Conservation (phyloP, 1,140 invertebrate genomes). For the Venustaconcha ellipsiformis region DNA sequence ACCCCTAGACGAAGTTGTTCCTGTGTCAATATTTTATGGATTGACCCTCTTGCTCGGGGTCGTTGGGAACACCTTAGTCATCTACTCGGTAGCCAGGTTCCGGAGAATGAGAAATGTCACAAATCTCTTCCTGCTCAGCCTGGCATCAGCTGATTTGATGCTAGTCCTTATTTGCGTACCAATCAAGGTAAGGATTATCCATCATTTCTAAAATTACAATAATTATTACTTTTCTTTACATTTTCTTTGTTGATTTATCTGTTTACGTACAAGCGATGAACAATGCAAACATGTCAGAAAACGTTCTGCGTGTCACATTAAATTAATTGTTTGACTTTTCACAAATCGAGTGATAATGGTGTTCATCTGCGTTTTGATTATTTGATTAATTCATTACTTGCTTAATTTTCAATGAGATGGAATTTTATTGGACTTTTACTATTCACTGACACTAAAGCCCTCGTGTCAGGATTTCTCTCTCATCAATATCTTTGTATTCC, state of each 20-base stretch:
- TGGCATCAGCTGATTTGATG: conserved; percentile 80
- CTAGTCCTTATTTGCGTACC: conserved; percentile 81
- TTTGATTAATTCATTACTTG: too few species aligned
- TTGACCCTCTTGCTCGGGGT: conserved; percentile 76
- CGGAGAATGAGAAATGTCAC: conserved; percentile 74
- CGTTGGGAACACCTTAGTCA: conserved; percentile 74
- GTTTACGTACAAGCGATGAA: neutral
- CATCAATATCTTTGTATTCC: too few species aligned
- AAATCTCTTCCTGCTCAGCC: conserved; percentile 77
- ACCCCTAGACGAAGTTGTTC: conserved; percentile 74
- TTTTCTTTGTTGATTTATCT: neutral
- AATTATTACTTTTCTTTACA: too few species aligned
- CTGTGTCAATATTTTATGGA: conserved; percentile 75
- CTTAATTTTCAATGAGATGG: too few species aligned
- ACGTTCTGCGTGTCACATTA: too few species aligned
- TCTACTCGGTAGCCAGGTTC: conserved; percentile 72
- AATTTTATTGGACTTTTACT: too few species aligned
- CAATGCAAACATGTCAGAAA: too few species aligned
- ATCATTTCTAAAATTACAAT: neutral
- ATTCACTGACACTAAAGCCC: too few species aligned
- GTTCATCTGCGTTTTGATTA: too few species aligned
- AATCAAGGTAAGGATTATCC: conserved; percentile 75
- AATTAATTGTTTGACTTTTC: too few species aligned
- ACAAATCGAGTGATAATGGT: too few species aligned
- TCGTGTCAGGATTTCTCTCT: too few species aligned